Evolutionary conservation across 2,113 vertebrate genomes (phyloP).

Genomic region (Calyptomena viridis): DNA sequence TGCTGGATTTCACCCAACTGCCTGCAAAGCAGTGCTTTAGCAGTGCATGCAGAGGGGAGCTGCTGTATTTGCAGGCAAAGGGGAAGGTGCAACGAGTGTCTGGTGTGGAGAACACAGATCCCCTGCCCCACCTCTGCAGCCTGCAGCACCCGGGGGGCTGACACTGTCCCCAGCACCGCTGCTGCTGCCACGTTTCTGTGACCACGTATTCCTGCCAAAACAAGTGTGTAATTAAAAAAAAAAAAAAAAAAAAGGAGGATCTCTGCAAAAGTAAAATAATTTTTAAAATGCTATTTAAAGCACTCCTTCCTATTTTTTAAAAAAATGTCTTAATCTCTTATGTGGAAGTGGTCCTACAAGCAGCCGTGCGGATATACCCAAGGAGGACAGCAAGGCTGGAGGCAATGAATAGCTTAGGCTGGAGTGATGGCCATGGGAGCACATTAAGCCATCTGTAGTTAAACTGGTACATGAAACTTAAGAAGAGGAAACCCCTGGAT

Average conservation of each 20-base stretch:
- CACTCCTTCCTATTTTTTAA: background rate
- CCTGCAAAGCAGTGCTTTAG: background rate
- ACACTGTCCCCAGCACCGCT: background rate
- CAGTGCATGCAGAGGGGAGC: background rate
- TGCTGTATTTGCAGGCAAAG: background rate
- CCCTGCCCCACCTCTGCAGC: background rate
- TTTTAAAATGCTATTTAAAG: background rate
- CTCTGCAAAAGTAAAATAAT: background rate
- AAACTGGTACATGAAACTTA: background rate
- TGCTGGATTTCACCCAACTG: conserved; percentile 4
- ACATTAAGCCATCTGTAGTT: accelerated
- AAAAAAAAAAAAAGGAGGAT: background rate
- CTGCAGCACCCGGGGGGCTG: background rate
- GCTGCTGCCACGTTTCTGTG: background rate
- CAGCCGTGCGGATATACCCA: background rate
- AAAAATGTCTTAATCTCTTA: background rate
- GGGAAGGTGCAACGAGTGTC: accelerated
- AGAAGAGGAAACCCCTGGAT: background rate
- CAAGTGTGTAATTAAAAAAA: background rate
- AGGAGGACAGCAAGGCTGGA: background rate
- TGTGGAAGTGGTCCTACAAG: background rate
- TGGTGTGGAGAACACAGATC: accelerated
- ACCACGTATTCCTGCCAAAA: background rate
- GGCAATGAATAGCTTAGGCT: background rate
- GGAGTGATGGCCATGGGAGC: background rate